Base-by-base conservation (phyloP, 2,888 invertebrate species). In the Gerosis bhagava region DNA sequence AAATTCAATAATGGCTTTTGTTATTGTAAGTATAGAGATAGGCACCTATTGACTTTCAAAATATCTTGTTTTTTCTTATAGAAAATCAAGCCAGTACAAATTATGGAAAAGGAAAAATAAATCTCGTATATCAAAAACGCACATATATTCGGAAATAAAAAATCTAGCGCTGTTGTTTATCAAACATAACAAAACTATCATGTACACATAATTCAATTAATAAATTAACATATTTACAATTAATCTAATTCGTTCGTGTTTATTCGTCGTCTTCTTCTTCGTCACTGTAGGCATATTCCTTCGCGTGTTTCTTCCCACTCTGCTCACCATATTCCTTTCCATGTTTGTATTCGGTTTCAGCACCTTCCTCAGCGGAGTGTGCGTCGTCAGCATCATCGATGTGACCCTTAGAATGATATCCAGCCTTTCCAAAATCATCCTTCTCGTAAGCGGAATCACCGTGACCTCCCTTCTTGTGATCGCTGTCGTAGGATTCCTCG, bases 361-460 rank as follows among this genome's bases (percentile, higher is more conserved):
- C 77, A 0, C 92, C 92, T 56, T 90, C 83, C 51, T 91, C 90
- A 12, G 87, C 88, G 29, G 89, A 84, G 70, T 92, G 91, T 5
- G 91, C 92, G 28, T 83, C 80, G 53, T 91, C 87, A 19, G 76
- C 80, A 47, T 87, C 84, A 54, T 90, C 83, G 53, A 82, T 65
- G 53, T 90, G 83, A 0, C 92, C 93, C 56, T 92, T 90, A 51
- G 91, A 90, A 59, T 83, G 83, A 58, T 77, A 83, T 0, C 92
- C 94, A 57, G 90, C 83, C 55, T 90, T 90, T 0, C 91, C 91
- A 29, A 81, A 88, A 24, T 86, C 82, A 7, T 76, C 84, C 42
- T 89, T 84, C 35, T 90, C 82, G 57, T 83, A 87, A 2, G 77
- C 92, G 1, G 90, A 77, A 37, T 91, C 88, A 46, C 88, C 80